A percentile compares a stretch with the other conserved stretches of the same genome.
Evolutionary conservation across 2,113 vertebrate species (phyloP).

Genomic region (Larimichthys crocea): DNA sequence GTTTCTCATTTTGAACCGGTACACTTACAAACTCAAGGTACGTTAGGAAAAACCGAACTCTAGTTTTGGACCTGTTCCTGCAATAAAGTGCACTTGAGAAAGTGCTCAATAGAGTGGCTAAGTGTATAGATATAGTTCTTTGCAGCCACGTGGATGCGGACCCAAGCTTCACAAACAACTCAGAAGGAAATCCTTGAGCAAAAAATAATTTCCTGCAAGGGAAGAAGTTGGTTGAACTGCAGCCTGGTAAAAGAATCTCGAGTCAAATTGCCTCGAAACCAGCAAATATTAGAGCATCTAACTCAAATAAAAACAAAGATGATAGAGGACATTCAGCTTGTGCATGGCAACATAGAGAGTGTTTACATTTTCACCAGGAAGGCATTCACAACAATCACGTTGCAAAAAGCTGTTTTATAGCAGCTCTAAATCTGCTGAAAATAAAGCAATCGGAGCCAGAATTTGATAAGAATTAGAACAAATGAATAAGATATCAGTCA

Average conservation of each 20-base stretch:
- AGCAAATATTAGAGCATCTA: not conserved
- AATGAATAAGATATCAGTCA: conserved; percentile 5
- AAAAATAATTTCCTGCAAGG: not conserved
- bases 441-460: conserved; percentile 11
- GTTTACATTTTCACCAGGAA: not conserved
- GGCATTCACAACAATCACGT: not conserved
- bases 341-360: not conserved
- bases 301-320: not conserved
- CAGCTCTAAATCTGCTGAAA: conserved; percentile 18
- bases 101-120: not conserved
- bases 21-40: not conserved
- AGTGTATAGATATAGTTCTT: not conserved
- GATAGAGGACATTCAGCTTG: not conserved
- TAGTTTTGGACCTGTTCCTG: not conserved
- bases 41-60: not conserved
- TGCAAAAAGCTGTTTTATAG: not conserved
- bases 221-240: not conserved
- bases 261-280: not conserved
- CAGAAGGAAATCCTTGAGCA: not conserved
- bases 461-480: not conserved
- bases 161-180: not conserved
- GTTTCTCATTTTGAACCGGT: not conserved
- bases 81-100: not conserved
- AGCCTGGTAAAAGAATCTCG: not conserved
- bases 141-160: not conserved